Evolutionary conservation across 2,113 vertebrate genomes (phyloP), one percentile per base, ranked within the genome.

Genomic region (Zingel zingel): DNA sequence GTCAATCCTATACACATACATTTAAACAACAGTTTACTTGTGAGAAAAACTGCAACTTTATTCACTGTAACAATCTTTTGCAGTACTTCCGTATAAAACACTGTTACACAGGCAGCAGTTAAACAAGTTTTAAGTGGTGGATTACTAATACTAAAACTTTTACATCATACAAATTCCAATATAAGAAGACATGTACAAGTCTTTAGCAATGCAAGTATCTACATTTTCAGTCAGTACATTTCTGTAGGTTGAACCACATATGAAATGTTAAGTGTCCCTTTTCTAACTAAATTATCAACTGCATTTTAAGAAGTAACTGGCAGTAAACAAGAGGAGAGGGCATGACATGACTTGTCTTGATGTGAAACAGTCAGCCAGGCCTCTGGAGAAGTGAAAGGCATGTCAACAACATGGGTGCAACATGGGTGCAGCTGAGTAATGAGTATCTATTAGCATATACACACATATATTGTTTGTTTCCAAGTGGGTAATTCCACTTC

Each of bases 301-400:
- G 13, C 6, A 19, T 14, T 27, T 56, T 27, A 12, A 74, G 14
- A 58, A 39, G 4, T 27, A 21, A 27, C 63, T 33, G 51, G 45
- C 5, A 48, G 64, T 9, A 62, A 27, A 74, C 57, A 71, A 23
- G 43, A 3, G 10, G 48, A 57, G 36, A 62, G 25, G 56, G 30
- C 89, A 86, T 23, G 90, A 79, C 33, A 23, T 19, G 47, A 86
- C 88, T 84, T 88, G 91, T 43, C 73, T 66, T 45, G 1, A 53
- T 39, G 16, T 2, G 18, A 67, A 39, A 25, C 1, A 51, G 18
- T 77, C 63, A 64, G 43, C 65, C 15, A 56, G 23, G 16, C 5
- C 1, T 69, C 25, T 56, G 25, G 2, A 59, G 19, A 58, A 45
- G 18, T 33, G 10, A 54, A 71, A 83, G 25, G 71, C 33, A 56